Conservation (phyloP, 2,888 invertebrate genomes). For the Criorhina ranunculi region DNA sequence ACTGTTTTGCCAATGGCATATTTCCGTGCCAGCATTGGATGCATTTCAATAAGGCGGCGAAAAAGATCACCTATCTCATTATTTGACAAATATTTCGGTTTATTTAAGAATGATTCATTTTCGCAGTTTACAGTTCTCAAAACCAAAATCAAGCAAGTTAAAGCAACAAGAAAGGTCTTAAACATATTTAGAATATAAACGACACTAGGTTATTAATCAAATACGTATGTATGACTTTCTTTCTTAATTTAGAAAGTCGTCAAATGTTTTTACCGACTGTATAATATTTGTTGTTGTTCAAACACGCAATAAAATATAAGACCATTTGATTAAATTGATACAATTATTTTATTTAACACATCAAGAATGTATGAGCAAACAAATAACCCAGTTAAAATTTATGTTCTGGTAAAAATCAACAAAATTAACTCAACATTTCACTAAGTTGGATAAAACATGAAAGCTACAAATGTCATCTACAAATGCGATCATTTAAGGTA, state of each 20-base stretch:
- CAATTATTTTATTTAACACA: neutral
- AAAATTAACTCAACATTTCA: neutral
- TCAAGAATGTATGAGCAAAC: neutral
- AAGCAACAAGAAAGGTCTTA: neutral
- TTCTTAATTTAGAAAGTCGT: constrained; percentile 24
- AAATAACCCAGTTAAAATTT: too few relatives aligned
- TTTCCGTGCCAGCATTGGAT: constrained; percentile 89
- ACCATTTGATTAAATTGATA: neutral
- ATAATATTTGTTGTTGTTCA: neutral
- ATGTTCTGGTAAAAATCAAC: too few relatives aligned
- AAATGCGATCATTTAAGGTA: constrained; percentile 23
- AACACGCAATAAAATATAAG: neutral
- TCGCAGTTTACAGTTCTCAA: constrained; percentile 36
- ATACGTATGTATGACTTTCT: neutral
- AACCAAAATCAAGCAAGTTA: constrained; percentile 14
- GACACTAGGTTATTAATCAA: neutral
- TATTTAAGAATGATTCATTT: constrained; percentile 85
- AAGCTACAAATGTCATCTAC: neutral
- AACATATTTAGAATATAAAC: constrained; percentile 11
- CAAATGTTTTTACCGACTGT: neutral
- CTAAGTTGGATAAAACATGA: constrained; percentile 8
- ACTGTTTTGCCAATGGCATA: constrained; percentile 93
- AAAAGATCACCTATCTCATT: constrained; percentile 88
- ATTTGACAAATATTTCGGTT: constrained; percentile 88
- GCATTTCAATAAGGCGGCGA: constrained; percentile 86